Percentiles rank a stretch among this genome's conserved stretches.
Evolutionary conservation across 2,113 vertebrate genomes (phyloP).

Genomic region (Xyliphius kryptos): DNA sequence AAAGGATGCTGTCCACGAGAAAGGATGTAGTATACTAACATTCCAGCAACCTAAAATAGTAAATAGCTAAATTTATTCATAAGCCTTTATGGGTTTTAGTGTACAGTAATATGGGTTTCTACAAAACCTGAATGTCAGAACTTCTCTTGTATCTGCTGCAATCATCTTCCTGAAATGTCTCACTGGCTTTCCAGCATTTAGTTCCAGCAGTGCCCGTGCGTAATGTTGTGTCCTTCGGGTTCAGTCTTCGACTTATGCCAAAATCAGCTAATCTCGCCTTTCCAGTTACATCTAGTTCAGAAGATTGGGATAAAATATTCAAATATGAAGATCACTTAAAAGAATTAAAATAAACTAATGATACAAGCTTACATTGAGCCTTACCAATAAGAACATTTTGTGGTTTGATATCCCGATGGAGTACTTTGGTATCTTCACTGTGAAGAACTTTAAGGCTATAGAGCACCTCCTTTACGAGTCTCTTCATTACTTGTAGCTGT

Average conservation of each 20-base stretch:
- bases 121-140: constrained; percentile 60
- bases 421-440: constrained; percentile 30
- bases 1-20: constrained; percentile 60
- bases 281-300: constrained; percentile 37
- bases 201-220: constrained; percentile 50
- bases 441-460: constrained; percentile 49
- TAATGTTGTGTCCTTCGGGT: constrained; percentile 38
- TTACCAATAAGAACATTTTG: constrained; percentile 61
- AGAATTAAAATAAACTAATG: too few species aligned
- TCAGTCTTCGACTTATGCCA: constrained; percentile 53
- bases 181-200: constrained; percentile 55
- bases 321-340: too few species aligned
- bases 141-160: constrained; percentile 45
- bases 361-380: too few species aligned
- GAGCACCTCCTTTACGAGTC: constrained; percentile 42
- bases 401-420: constrained; percentile 60
- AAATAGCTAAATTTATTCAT: background rate
- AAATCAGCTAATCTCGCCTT: constrained; percentile 54
- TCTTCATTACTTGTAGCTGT: background rate
- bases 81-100: too few species aligned
- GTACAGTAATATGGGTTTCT: too few species aligned
- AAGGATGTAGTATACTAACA: constrained; percentile 58
- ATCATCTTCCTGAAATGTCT: constrained; percentile 37
- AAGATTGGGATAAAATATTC: background rate
- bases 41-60: constrained; percentile 54